Evolutionary conservation across 1,140 invertebrate species (phyloP).

Genomic region (Danaus plexippus): DNA sequence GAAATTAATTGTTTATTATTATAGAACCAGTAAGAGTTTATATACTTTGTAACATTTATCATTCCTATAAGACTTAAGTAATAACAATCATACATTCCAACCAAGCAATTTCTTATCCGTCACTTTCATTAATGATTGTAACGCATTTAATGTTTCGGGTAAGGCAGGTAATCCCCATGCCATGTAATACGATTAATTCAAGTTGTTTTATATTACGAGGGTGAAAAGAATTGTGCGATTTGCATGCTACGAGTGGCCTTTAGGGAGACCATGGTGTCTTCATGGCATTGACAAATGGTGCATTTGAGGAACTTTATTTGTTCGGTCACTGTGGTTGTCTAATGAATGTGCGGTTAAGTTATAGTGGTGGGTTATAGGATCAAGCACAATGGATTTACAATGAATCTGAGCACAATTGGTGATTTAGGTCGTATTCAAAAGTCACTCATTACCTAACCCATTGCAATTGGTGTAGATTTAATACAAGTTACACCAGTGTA

Average conservation of each 20-base stretch:
- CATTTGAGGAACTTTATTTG: slow-evolving; percentile 28
- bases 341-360: slow-evolving; percentile 27
- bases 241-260: slow-evolving; percentile 35
- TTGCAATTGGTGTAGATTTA: no score
- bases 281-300: slow-evolving; percentile 33
- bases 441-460: no score
- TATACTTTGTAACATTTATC: no score
- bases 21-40: no score
- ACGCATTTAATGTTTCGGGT: slow-evolving; percentile 20
- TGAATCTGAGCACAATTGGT: no score
- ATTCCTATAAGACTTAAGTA: no score
- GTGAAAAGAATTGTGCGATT: slow-evolving; percentile 51
- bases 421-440: no score
- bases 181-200: slow-evolving; percentile 14
- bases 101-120: slow-evolving; percentile 26
- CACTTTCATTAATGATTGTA: slow-evolving; percentile 45
- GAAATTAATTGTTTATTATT: no score
- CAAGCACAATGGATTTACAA: no score
- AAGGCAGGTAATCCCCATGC: slow-evolving; percentile 12
- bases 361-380: no score
- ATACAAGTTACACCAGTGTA: no score
- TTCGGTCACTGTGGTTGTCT: slow-evolving; percentile 16
- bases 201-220: slow-evolving; percentile 23
- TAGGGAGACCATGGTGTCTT: slow-evolving; percentile 18
- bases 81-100: not conserved